Percentiles rank a stretch among this genome's conserved stretches.
These are phyloP conservation scores for Phrynosoma blainvillii DNA, from an alignment of 2,113 vertebrate species.

Conservation along the genomic window DNA sequence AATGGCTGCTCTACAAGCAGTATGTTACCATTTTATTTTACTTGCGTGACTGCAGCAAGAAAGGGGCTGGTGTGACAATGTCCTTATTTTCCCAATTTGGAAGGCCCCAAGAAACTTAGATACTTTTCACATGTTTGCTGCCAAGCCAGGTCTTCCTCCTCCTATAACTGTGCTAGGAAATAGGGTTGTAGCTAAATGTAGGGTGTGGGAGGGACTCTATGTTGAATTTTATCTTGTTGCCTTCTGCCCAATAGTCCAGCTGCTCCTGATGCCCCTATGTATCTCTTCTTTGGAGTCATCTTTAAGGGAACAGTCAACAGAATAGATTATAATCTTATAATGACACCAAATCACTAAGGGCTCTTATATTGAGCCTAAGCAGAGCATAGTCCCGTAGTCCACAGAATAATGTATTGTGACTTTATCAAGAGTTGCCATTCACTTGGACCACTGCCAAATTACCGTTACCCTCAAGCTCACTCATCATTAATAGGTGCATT, in stretches of 20 bases:
- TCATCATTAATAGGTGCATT: neutral
- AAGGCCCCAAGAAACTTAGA: too few relatives aligned
- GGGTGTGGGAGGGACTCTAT: neutral
- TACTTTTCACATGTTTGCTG: neutral
- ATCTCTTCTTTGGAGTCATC: neutral
- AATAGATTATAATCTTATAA: neutral
- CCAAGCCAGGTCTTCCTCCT: neutral
- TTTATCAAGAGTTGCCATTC: neutral
- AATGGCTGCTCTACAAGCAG: too few relatives aligned
- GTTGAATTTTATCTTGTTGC: neutral
- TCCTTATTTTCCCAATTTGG: too few relatives aligned
- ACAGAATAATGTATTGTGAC: too few relatives aligned
- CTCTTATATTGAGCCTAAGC: neutral
- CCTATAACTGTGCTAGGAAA: neutral
- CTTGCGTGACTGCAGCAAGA: too few relatives aligned
- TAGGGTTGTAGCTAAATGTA: neutral
- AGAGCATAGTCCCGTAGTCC: neutral
- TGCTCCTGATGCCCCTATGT: neutral
- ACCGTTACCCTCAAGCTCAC: neutral
- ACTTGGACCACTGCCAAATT: neutral
- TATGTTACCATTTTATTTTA: too few relatives aligned
- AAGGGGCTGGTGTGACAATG: too few relatives aligned
- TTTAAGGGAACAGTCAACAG: neutral
- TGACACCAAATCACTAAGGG: neutral
- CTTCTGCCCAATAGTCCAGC: neutral